Evolutionary conservation across 2,797 vertebrate species (phyloP), one percentile per base, ranked within the genome.

Genomic region (Diplodus sargus): DNA sequence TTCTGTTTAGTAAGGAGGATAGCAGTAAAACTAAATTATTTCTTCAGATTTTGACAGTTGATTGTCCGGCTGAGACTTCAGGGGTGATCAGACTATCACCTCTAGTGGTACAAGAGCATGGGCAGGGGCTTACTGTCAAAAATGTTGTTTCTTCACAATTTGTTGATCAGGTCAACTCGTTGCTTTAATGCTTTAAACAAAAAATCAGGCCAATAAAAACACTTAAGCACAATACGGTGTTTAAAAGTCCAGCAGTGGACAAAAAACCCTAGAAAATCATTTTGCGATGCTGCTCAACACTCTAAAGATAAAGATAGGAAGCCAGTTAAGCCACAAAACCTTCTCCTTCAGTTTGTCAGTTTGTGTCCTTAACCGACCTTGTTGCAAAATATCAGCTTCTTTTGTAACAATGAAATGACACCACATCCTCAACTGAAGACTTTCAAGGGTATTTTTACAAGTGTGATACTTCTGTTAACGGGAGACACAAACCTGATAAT

Each of bases 401-500:
- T 82, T 62, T 52, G 48, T 22, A 71, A 76, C n/a, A 30, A 45
- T 23, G 23, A 28, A 51, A 59, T 56, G 22, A 61, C 54, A 59
- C 54, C 57, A 78, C 45, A 30, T 28, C 13, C 4, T 20, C 4
- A 17, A 58, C 20, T 22, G 12, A 23, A 51, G 23, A 54, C 28
- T 52, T 16, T 49, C 2, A 0, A 3, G 9, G 25, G 18, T 30
- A 48, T 61, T 66, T 60, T 51, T n/a, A 54, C 28, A 39, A 67
- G 71, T 43, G 60, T 59, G 74, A 75, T 45, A 22, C 11, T 47
- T 76, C 49, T 63, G 56, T 80, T 53, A 70, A 72, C 45, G 52
- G 17, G 42, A 66, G 42, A 68, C 17, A n/a, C 45, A 71, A 56
- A 84, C 30, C 60, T 79, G 64, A 70, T 78, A 39, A 82, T 82